Evolutionary conservation across 2,888 invertebrate genomes (phyloP), one percentile per base, ranked within the genome.

Genomic region (Meliscaeva auricollis): DNA sequence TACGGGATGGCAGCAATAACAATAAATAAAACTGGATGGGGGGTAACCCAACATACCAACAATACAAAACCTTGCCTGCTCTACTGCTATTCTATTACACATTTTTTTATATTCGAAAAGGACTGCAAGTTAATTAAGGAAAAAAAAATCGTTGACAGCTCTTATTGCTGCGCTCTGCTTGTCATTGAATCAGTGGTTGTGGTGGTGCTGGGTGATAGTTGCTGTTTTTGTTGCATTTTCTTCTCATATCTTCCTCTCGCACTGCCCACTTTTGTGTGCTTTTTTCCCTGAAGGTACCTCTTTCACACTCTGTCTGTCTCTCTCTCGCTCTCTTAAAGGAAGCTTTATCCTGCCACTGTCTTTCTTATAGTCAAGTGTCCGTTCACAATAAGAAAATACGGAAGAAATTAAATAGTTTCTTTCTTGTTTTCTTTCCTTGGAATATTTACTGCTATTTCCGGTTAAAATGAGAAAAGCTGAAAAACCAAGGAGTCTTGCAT

Each of bases 111-210:
- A 30, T 62, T 62, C 26, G 7, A 20, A 48, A 66, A 48, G 64
- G 30, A 69, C 64, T 48, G 62, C 62, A 74, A 83, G 74, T 83
- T 83, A 78, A 83, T 83, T 83, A 83, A 78, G 68, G 15, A 56
- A 32, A 35, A 32, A 56, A 15, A 17, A 56, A 76, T 9, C 26
- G 74, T 74, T 83, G 83, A 78, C 83, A 78, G 83, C 78, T 74
- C 68, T 62, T 68, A 78, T 73, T 68, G 68, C 56, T 17, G 35
- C 15, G 17, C 62, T 35, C 46, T 74, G 30, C 38, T 69, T 68
- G 74, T 74, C 54, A 66, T 44, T 74, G 48, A 48, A 48, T 66
- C 32, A 75, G n/a, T 56, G 22, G 48, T 22, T 1, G 17, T 54
- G 54, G 17, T 38, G 15, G 35, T 26, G 38, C 11, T 35, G 11